These are phyloP conservation scores for Tupiocoris notatus DNA, from an alignment of 2,888 invertebrate genomes.

Conservation along the genomic window DNA sequence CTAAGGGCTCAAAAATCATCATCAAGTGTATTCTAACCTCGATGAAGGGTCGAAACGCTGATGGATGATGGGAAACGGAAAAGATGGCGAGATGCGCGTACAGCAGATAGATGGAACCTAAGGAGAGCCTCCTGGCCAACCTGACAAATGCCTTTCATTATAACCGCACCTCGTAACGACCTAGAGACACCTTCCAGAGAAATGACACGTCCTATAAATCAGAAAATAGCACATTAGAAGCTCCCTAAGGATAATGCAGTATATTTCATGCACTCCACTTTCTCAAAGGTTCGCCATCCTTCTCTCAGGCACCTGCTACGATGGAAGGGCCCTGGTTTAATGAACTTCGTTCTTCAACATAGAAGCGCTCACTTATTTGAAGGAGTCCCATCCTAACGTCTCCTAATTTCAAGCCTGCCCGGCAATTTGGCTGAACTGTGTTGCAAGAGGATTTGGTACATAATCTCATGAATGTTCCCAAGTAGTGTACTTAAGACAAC, in stretches of 20 bases:
- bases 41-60: slow-evolving; percentile 11
- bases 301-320: slow-evolving; percentile 23
- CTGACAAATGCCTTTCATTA: slow-evolving; percentile 44
- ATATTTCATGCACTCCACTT: slow-evolving; percentile 42
- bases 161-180: slow-evolving; percentile 39
- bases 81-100: neutral
- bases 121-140: slow-evolving; percentile 22
- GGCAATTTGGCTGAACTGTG: no score
- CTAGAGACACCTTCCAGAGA: slow-evolving; percentile 38
- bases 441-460: no score
- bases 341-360: slow-evolving; percentile 33
- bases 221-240: slow-evolving; percentile 43
- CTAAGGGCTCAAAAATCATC: no score
- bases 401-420: no score
- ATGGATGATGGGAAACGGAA: slow-evolving; percentile 27
- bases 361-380: no score
- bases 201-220: slow-evolving; percentile 40
- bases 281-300: slow-evolving; percentile 26
- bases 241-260: slow-evolving; percentile 41
- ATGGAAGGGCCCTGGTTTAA: slow-evolving; percentile 29
- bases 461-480: no score
- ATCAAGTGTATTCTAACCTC: no score
- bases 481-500: no score
- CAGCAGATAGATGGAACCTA: slow-evolving; percentile 29
- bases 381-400: no score